These are phyloP conservation scores for Zaprionus africanus DNA, from an alignment of 1,140 invertebrate genomes.

Conservation along the genomic window DNA sequence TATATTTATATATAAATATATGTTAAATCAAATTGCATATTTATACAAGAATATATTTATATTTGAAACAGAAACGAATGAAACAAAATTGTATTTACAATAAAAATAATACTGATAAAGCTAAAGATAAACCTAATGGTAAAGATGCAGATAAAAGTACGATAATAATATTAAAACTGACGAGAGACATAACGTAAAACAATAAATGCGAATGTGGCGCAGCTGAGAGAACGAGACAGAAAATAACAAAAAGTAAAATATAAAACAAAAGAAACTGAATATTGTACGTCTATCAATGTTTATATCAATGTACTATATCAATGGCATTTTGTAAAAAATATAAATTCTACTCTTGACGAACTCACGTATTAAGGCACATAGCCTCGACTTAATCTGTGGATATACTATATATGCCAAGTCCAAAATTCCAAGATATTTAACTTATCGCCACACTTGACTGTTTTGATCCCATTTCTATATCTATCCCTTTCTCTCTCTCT, in stretches of 20 bases:
- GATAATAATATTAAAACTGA: neutral
- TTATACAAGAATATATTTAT: slow-evolving; percentile 29
- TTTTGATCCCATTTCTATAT: slow-evolving; percentile 8
- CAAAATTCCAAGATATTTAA: slow-evolving; percentile 16
- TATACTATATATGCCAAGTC: neutral
- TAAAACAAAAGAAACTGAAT: slow-evolving; percentile 4
- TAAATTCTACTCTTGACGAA: neutral
- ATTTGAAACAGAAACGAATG: slow-evolving; percentile 48
- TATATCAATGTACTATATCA: slow-evolving; percentile 13
- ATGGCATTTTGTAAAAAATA: slow-evolving; percentile 23
- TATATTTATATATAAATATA: slow-evolving; percentile 23
- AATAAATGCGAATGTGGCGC: slow-evolving; percentile 44
- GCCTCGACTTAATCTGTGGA: slow-evolving; percentile 4
- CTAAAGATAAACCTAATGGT: slow-evolving; percentile 7
- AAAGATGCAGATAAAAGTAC: neutral
- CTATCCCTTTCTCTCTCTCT: slow-evolving; percentile 6
- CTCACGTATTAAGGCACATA: neutral
- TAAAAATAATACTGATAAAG: slow-evolving; percentile 22
- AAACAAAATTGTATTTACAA: slow-evolving; percentile 72
- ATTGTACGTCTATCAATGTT: slow-evolving; percentile 18
- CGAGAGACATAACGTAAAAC: slow-evolving; percentile 21
- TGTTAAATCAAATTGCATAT: slow-evolving; percentile 16
- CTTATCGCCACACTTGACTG: slow-evolving; percentile 8
- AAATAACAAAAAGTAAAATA: slow-evolving; percentile 18
- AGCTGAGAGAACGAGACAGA: slow-evolving; percentile 37